A percentile compares a stretch with the other conserved stretches of the same genome.
These are phyloP conservation scores for Aporrectodea caliginosa DNA, from an alignment of 1,140 invertebrate species.

Conservation along the genomic window DNA sequence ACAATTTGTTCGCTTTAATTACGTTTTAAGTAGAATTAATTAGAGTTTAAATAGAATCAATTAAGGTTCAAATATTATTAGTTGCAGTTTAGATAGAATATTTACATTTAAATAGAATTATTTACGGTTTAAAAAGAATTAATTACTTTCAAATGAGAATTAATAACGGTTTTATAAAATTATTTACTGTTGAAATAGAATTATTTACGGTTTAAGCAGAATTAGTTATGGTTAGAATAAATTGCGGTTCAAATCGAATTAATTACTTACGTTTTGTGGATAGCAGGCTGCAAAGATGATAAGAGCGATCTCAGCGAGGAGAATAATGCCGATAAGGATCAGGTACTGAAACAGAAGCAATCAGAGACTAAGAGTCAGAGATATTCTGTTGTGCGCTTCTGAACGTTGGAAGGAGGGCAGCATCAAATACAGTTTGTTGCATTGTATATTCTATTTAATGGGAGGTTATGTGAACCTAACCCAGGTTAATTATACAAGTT, in stretches of 20 bases:
- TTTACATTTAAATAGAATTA: no score
- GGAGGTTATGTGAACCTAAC: no score
- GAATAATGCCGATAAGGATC: background rate
- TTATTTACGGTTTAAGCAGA: background rate
- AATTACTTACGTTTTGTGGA: background rate
- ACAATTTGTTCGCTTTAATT: no score
- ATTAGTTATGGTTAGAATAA: background rate
- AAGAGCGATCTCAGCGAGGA: background rate
- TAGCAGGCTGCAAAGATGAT: background rate
- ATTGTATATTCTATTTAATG: background rate
- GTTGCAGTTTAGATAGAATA: no score
- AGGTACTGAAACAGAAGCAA: background rate
- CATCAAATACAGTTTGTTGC: background rate
- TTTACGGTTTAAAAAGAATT: no score
- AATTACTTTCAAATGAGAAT: no score
- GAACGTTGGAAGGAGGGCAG: no score
- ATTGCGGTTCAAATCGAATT: background rate
- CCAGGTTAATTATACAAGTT: no score
- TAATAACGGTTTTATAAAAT: background rate
- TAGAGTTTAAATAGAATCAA: no score
- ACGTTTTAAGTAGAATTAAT: no score
- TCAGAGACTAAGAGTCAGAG: background rate
- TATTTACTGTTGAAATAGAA: background rate
- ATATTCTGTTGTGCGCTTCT: background rate
- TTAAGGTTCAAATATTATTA: no score